phyloP scores from a whole-genome alignment of 2,888 invertebrate genomes.

The Lasioglossum vierecki region DNA sequence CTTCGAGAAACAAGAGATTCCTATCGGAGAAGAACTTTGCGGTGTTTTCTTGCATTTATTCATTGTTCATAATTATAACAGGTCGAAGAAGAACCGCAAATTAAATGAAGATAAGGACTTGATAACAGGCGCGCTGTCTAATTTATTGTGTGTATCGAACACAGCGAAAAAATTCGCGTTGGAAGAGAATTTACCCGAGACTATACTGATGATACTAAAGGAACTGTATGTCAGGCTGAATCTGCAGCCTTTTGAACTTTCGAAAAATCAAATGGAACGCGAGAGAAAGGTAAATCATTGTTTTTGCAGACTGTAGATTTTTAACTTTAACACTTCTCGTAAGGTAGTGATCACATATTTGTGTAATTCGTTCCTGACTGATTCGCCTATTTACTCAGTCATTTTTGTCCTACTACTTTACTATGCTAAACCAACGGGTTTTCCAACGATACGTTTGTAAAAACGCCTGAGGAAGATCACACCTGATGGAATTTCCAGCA shows the following conservation, averaged over 20 bases:
- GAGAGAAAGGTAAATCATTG: constrained; percentile 82
- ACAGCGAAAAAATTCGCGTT: constrained; percentile 84
- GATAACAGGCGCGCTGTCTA: constrained; percentile 83
- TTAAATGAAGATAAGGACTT: constrained; percentile 81
- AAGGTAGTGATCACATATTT: neutral
- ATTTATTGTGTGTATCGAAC: constrained; percentile 84
- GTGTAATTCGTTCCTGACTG: neutral
- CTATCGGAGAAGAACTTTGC: constrained; percentile 84
- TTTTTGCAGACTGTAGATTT: neutral
- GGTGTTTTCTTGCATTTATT: constrained; percentile 84
- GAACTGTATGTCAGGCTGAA: constrained; percentile 84
- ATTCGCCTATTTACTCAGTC: neutral
- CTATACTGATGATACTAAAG: constrained; percentile 83
- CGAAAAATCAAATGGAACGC: constrained; percentile 82
- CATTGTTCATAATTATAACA: constrained; percentile 82
- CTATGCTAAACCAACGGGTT: neutral
- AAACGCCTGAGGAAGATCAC: neutral
- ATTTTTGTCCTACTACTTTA: neutral
- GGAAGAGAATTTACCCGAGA: constrained; percentile 81
- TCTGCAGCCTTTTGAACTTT: constrained; percentile 84
- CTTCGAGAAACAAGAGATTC: constrained; percentile 12
- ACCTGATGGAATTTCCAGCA: constrained; percentile 25
- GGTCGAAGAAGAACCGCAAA: constrained; percentile 76
- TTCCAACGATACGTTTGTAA: constrained; percentile 25
- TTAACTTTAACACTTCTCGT: neutral